Conservation (phyloP, 2,888 invertebrate species). For the Melangyna quadrimaculata region DNA sequence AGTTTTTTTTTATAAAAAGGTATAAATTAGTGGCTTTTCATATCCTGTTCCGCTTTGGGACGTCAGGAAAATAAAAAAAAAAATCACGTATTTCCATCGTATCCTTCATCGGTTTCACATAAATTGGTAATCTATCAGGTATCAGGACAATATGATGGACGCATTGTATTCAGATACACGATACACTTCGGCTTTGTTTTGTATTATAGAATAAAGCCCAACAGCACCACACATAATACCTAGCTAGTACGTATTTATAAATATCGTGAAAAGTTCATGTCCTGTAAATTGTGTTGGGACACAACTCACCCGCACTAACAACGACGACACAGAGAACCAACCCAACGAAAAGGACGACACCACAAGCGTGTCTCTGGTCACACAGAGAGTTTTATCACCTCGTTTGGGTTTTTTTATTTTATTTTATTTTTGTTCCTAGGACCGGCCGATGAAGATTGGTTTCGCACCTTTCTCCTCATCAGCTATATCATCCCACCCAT, state of each 20-base stretch:
- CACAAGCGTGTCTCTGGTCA: neutral
- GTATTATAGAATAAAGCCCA: neutral
- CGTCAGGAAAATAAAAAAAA: neutral
- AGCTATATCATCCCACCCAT: neutral
- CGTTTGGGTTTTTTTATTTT: neutral
- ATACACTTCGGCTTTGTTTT: neutral
- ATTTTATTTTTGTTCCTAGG: neutral
- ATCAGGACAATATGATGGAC: constrained; percentile 11
- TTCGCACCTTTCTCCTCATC: constrained; percentile 42
- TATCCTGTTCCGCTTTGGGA: constrained; percentile 25
- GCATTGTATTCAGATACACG: neutral
- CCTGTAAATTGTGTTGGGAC: constrained; percentile 10
- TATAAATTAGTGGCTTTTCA: constrained; percentile 22
- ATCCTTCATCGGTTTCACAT: constrained; percentile 51
- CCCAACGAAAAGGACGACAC: neutral
- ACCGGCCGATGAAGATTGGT: constrained; percentile 27
- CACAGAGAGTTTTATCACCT: constrained; percentile 58
- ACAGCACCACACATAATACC: neutral
- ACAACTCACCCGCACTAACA: neutral
- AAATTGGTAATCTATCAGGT: constrained; percentile 46
- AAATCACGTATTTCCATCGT: constrained; percentile 42
- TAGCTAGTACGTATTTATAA: neutral
- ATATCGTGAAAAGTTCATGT: constrained; percentile 19
- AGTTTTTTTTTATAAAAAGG: constrained; percentile 15
- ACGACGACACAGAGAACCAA: neutral